Evolutionary conservation across 92 coral and sea anemone species (phyloP).

Genomic region (Meandrina meandrites): DNA sequence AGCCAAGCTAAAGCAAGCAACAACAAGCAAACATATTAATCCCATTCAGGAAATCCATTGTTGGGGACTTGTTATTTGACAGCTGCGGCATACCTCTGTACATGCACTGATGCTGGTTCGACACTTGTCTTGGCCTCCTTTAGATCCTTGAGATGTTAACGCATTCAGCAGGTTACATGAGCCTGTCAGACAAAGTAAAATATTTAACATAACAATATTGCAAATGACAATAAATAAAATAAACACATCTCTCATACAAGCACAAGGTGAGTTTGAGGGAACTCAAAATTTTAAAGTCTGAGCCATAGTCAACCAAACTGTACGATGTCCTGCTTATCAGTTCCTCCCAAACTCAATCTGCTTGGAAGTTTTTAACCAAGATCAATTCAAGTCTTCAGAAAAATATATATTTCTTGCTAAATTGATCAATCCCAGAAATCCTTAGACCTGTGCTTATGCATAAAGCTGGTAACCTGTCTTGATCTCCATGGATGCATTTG

Average conservation of each 20-base stretch:
- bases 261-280: background rate
- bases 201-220: background rate
- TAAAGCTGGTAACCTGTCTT: too few species aligned
- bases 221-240: background rate
- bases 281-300: background rate
- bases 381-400: too few species aligned
- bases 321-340: too few species aligned
- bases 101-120: slow-evolving; percentile 78
- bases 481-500: too few species aligned
- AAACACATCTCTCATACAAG: background rate
- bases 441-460: too few species aligned
- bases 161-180: slow-evolving; percentile 89
- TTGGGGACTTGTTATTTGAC: too few species aligned
- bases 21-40: background rate
- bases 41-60: background rate
- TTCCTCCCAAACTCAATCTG: background rate
- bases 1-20: background rate
- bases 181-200: slow-evolving; percentile 48
- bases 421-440: too few species aligned
- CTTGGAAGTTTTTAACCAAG: too few species aligned
- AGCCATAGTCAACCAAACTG: background rate
- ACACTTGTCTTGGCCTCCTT: slow-evolving; percentile 94
- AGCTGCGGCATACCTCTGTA: slow-evolving; percentile 75
- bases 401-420: too few species aligned
- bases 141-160: slow-evolving; percentile 78